Evolutionary conservation across 2,888 invertebrate genomes (phyloP).

Genomic region (Drosophila prolongata): DNA sequence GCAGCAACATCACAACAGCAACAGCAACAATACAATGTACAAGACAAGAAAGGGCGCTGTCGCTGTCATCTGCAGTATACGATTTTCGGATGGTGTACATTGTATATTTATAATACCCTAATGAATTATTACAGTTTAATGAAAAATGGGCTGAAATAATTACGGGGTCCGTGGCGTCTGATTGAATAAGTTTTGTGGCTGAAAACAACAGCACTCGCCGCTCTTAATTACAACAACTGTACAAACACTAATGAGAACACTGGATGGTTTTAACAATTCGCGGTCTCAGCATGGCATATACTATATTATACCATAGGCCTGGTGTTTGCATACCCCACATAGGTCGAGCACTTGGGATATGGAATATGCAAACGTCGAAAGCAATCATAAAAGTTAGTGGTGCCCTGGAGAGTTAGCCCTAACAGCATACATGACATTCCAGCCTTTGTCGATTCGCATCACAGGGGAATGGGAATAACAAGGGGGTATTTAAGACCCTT

Average conservation of each 20-base stretch:
- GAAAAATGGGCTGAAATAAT: conserved; percentile 67
- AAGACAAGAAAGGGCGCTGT: conserved; percentile 45
- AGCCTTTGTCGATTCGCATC: conserved; percentile 40
- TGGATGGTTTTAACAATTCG: conserved; percentile 44
- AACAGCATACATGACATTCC: conserved; percentile 40
- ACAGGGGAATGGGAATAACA: too few relatives aligned
- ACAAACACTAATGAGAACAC: conserved; percentile 46
- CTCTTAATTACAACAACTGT: conserved; percentile 67
- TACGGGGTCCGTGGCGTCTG: conserved; percentile 46
- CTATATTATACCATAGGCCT: conserved; percentile 9
- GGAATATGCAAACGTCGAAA: conserved; percentile 20
- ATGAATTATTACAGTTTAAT: conserved; percentile 80
- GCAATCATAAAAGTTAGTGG: conserved; percentile 13
- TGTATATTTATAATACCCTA: conserved; percentile 57
- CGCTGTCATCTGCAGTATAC: conserved; percentile 45
- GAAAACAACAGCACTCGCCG: conserved; percentile 48
- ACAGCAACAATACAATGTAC: conserved; percentile 35
- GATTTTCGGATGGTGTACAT: conserved; percentile 37
- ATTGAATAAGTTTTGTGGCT: conserved; percentile 50
- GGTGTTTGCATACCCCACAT: conserved; percentile 49
- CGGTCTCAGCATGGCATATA: conserved; percentile 29
- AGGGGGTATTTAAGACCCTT: conserved; percentile 50
- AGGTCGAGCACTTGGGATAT: background rate
- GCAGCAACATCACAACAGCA: conserved; percentile 13
- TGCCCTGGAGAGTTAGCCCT: conserved; percentile 6